Base-by-base conservation (phyloP, 2,113 vertebrate species). In the Lepisosteus oculatus region DNA sequence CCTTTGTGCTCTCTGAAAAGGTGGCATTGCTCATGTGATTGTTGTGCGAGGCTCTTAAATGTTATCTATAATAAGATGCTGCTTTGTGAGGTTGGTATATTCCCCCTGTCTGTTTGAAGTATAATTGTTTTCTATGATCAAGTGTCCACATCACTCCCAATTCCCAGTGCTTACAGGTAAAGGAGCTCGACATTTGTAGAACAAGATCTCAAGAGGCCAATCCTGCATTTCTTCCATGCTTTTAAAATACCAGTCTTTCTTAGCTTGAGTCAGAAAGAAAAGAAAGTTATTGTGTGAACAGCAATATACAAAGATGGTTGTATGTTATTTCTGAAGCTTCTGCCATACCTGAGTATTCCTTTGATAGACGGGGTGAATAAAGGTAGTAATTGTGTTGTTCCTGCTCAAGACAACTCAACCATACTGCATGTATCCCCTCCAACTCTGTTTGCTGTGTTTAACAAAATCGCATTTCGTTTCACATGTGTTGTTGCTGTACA, bases 1-100 rank as follows among this genome's bases (percentile, higher is more conserved):
- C 76, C 41, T 79, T 75, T 73, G 81, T 77, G 77, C 71, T 78
- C 81, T 80, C 77, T 85, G 84, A 75, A 88, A 87, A 83, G 78
- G 84, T 41, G 67, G 69, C 82, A 76, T 59, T 65, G 6, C 69
- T 75, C 29, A 29, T 65, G 72, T 68, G 72, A 82, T 80, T 77
- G 79, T 75, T 84, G 77, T 79, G 73, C 68, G 47, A 43, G 76
- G 43, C 72, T 74, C 69, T 78, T 83, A 78, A 79, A 77, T 71
- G 74, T 78, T 59, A 14, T 69, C 65, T 73, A 43, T 78, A 85
- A 79, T 80, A 80, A 80, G 61, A 65, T 61, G 63, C 12, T 64
- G 65, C 66, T 65, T 17, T 61, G 41, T 61, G 12, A n/a, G 13
- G 4, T n/a, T 13, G 14, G 3, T 74, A 68, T 59, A 65, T 70